Percentiles rank a stretch among this genome's conserved stretches.
phyloP scores from a whole-genome alignment of 2,797 vertebrate genomes.

The Poeciliopsis gracilis region DNA sequence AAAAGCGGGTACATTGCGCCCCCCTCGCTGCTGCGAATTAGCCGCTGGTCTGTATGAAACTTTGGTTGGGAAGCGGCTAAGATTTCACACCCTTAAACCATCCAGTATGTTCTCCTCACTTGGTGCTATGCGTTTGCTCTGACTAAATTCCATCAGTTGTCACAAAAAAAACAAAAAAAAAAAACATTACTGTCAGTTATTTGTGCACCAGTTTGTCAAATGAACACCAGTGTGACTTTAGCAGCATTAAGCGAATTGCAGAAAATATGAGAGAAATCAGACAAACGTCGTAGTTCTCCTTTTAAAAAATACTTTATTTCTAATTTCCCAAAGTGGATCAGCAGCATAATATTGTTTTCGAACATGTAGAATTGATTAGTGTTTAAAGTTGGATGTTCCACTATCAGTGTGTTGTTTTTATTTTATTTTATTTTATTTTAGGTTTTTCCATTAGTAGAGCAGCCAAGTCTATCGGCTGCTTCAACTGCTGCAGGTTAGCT shows the following conservation, averaged over 20 bases:
- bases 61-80: neutral
- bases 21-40: neutral
- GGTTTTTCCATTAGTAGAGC: neutral
- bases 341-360: constrained; percentile 45
- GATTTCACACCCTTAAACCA: neutral
- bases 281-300: neutral
- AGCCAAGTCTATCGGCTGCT: neutral
- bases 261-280: neutral
- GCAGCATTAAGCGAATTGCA: neutral
- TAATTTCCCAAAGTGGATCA: constrained; percentile 26
- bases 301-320: neutral
- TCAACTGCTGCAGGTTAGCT: neutral
- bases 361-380: neutral
- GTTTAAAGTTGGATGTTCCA: neutral
- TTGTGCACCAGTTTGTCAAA: neutral
- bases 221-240: neutral
- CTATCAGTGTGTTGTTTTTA: neutral
- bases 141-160: neutral
- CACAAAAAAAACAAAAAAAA: too few relatives aligned
- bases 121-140: neutral
- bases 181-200: neutral
- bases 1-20: neutral
- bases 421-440: too few relatives aligned
- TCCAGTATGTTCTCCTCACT: neutral
- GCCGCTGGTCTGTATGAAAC: neutral